Evolutionary conservation across 1,140 invertebrate species (phyloP), one percentile per base, ranked within the genome.

Genomic region (Pectinophora gossypiella): DNA sequence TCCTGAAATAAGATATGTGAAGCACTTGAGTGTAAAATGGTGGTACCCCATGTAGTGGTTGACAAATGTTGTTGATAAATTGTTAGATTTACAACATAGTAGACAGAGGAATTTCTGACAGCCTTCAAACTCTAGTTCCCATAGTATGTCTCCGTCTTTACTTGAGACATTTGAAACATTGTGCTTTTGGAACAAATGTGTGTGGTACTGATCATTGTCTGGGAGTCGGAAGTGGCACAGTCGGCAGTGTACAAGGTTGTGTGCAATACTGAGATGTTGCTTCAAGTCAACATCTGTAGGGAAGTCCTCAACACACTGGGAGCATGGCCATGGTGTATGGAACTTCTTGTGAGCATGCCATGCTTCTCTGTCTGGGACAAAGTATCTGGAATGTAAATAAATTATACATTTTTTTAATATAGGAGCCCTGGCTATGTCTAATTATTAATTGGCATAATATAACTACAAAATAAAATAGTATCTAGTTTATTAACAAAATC

Each of bases 11-110:
- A 88, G 27, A 19, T 46, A 54, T 7, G 83, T 60, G 1, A 88
- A 61, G 44, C 85, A 87, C 65, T 87, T 87, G 0, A 88, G 32
- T 1, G 84, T 87, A 22, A 86, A 83, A 59, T 84, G 83, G 54
- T 88, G 87, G 32, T 67, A 84, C 2, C 82, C 81, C 68, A 87
- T 80, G 38, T 72, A 87, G 53, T 88, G 87, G 44, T 68, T 74
- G 48, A 87, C 79, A 54, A 88, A 86, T 20, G 67, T 72, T 19
- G 59, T 59, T 10, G 54, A 36, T 13, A 63, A 42, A 45, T 77
- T 72, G 50, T 76, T 73, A 10, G 65, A 22, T 55, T 85, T 87
- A 0, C 64, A 66, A 54, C 87, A 88, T 0, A 88, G 56, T 19
- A 75, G 48, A 49, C 87, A 88, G 0, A 68, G 19, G 51, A 86